Percentiles rank a stretch among this genome's conserved stretches.
phyloP scores from a whole-genome alignment of 2,888 invertebrate genomes.

The Cheilosia pagana region DNA sequence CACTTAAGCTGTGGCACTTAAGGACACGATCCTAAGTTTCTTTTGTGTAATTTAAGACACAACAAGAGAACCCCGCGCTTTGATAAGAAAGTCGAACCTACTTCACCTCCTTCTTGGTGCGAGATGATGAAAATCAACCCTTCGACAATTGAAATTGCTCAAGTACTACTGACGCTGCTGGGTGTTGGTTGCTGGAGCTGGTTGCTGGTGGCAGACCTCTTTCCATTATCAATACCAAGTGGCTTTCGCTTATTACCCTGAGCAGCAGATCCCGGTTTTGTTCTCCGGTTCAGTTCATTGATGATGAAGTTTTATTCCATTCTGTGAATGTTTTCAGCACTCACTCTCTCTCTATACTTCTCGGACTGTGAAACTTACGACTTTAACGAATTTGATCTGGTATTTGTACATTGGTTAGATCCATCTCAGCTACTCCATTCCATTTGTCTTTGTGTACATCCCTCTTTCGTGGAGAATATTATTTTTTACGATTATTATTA shows the following conservation, averaged over 20 bases:
- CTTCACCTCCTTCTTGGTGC: slow-evolving; percentile 34
- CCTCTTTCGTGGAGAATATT: slow-evolving; percentile 53
- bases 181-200: not conserved
- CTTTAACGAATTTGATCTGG: slow-evolving; percentile 63
- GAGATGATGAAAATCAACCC: slow-evolving; percentile 67
- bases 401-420: slow-evolving; percentile 60
- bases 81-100: slow-evolving; percentile 69
- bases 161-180: slow-evolving; percentile 14
- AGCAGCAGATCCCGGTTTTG: slow-evolving; percentile 46
- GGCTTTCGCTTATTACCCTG: slow-evolving; percentile 60
- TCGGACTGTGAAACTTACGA: slow-evolving; percentile 41
- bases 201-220: slow-evolving; percentile 16
- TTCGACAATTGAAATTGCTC: slow-evolving; percentile 65
- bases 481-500: slow-evolving; percentile 73
- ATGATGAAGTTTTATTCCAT: slow-evolving; percentile 60
- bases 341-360: not conserved
- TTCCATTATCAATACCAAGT: slow-evolving; percentile 70
- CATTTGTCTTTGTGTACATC: slow-evolving; percentile 54
- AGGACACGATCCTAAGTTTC: slow-evolving; percentile 67
- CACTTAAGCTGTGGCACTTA: slow-evolving; percentile 63
- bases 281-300: slow-evolving; percentile 57
- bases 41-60: slow-evolving; percentile 71
- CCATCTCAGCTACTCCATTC: slow-evolving; percentile 51
- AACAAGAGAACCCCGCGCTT: slow-evolving; percentile 48
- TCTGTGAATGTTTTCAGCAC: slow-evolving; percentile 21